These are phyloP conservation scores for Ephydatia muelleri DNA, from an alignment of 37 sponge, comb jelly and placozoan species.

Conservation along the genomic window DNA sequence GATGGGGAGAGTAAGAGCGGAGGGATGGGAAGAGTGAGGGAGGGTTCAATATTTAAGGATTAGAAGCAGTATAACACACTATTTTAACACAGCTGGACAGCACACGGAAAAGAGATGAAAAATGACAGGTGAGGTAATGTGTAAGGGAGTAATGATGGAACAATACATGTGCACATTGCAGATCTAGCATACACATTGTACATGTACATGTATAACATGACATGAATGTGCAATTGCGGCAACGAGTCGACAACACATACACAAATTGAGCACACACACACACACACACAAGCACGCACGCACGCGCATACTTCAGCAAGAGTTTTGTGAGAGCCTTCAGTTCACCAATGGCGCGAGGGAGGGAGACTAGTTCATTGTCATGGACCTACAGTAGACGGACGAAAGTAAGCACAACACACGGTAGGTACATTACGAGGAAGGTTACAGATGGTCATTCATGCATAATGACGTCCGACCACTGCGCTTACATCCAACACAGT, in stretches of 20 bases:
- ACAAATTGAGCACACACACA: conserved; percentile 1
- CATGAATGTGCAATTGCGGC: too few relatives aligned
- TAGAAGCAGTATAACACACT: too few relatives aligned
- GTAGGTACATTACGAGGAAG: not conserved
- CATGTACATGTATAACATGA: too few relatives aligned
- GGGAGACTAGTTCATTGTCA: conserved; percentile 47
- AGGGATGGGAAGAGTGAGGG: not conserved
- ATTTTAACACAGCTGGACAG: not conserved
- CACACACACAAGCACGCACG: not conserved
- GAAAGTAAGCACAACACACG: not conserved
- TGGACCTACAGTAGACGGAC: conserved; percentile 43
- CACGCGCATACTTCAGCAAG: conserved; percentile 55
- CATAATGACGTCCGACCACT: conserved; percentile 5
- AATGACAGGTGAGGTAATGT: too few relatives aligned
- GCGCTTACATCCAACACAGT: conserved; percentile 70
- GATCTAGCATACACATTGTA: too few relatives aligned
- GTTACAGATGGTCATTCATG: not conserved
- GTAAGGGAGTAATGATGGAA: too few relatives aligned
- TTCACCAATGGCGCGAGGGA: conserved; percentile 67
- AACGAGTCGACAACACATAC: too few relatives aligned
- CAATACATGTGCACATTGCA: too few relatives aligned
- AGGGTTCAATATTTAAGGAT: not conserved
- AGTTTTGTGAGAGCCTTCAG: conserved; percentile 59
- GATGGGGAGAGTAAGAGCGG: not conserved
- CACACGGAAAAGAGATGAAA: too few relatives aligned